Percentiles rank a stretch among this genome's conserved stretches.
These are phyloP conservation scores for Quadroppia sp. DNA, from an alignment of 2,888 invertebrate genomes.

Conservation along the genomic window DNA sequence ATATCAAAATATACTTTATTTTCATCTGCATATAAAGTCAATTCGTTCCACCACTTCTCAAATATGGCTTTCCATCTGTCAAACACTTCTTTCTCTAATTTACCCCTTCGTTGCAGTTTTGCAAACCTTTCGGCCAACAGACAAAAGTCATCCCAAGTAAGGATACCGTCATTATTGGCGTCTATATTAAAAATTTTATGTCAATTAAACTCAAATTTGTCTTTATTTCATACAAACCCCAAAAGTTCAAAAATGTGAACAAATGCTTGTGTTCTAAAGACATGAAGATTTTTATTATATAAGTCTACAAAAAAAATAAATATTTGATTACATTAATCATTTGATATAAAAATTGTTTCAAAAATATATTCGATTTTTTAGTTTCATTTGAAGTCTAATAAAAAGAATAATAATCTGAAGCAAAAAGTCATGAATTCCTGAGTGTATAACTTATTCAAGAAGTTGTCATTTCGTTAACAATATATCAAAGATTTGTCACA, in stretches of 20 bases:
- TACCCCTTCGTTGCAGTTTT: slow-evolving; percentile 49
- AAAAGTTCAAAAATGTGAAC: slow-evolving; percentile 48
- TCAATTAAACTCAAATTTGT: background rate
- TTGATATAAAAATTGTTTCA: too few relatives aligned
- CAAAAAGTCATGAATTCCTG: background rate
- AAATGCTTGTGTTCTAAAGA: slow-evolving; percentile 48
- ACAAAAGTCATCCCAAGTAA: slow-evolving; percentile 55
- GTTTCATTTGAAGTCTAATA: too few relatives aligned
- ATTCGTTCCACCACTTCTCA: slow-evolving; percentile 50
- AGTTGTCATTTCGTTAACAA: background rate
- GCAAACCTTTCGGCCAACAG: slow-evolving; percentile 52
- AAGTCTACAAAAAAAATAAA: background rate
- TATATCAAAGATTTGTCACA: background rate
- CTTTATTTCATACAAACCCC: slow-evolving; percentile 45
- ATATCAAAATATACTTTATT: slow-evolving; percentile 47
- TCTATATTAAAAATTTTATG: slow-evolving; percentile 48
- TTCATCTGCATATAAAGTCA: slow-evolving; percentile 49
- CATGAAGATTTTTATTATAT: background rate
- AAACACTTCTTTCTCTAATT: slow-evolving; percentile 50
- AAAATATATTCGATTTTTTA: too few relatives aligned
- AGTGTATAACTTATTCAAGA: background rate
- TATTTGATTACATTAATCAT: too few relatives aligned
- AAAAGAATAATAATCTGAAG: background rate
- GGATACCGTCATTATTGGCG: slow-evolving; percentile 52
- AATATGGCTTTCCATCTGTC: slow-evolving; percentile 50